These are phyloP conservation scores for Eupithecia subfuscata DNA, from an alignment of 2,888 invertebrate species.

Conservation along the genomic window DNA sequence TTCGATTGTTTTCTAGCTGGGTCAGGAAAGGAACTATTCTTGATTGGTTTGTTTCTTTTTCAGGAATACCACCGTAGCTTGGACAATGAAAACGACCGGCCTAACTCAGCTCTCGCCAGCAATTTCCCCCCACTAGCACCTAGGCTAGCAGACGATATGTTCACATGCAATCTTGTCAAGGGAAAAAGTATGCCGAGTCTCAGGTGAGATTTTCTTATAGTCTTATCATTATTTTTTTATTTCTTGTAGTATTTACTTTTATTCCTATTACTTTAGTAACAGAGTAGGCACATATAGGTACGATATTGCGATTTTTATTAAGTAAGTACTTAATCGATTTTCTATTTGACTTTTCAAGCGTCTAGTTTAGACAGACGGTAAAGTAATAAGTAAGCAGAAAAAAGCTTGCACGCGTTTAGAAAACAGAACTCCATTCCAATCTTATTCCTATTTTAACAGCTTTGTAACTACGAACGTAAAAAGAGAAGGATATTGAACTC, in stretches of 20 bases:
- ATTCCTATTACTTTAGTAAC: conserved; percentile 25
- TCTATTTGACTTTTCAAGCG: conserved; percentile 13
- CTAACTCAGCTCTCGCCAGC: conserved; percentile 88
- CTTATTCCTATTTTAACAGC: conserved; percentile 7
- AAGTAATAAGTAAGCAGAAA: conserved; percentile 9
- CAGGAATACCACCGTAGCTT: conserved; percentile 93
- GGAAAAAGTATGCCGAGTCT: conserved; percentile 98
- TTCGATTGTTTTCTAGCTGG: conserved; percentile 15
- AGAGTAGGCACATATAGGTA: conserved; percentile 20
- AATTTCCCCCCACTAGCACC: conserved; percentile 85
- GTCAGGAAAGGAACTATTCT: conserved; percentile 3
- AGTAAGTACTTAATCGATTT: conserved; percentile 7
- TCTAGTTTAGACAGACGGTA: conserved; percentile 20
- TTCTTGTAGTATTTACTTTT: conserved; percentile 34
- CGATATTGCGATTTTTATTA: neutral
- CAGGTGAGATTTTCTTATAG: conserved; percentile 85
- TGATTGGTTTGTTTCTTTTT: conserved; percentile 43
- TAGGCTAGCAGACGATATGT: conserved; percentile 77
- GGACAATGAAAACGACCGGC: conserved; percentile 91
- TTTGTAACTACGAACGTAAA: conserved; percentile 11
- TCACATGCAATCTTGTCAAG: conserved; percentile 90
- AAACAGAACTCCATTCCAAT: conserved; percentile 13
- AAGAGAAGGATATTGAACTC: conserved; percentile 9
- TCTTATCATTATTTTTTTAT: conserved; percentile 12
- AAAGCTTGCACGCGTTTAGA: conserved; percentile 25